Percentiles rank a stretch among this genome's conserved stretches.
These are phyloP conservation scores for Sparidentex hasta DNA, from an alignment of 2,797 vertebrate species.

Conservation along the genomic window DNA sequence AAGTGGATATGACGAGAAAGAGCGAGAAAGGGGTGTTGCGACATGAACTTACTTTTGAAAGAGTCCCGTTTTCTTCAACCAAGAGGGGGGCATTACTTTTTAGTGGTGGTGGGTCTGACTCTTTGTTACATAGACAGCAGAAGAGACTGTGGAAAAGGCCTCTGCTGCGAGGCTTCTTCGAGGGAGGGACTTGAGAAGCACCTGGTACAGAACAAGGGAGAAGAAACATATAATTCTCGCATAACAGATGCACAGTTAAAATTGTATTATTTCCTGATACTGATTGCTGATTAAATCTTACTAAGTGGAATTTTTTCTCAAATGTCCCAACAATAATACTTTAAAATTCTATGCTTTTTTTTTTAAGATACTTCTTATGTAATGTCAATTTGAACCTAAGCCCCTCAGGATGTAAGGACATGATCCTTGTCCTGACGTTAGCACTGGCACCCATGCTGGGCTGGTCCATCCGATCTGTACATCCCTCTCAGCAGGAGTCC, in stretches of 20 bases:
- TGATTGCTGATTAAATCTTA: neutral
- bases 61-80: conserved; percentile 90
- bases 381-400: neutral
- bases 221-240: conserved; percentile 1
- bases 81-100: conserved; percentile 88
- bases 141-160: conserved; percentile 88
- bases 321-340: neutral
- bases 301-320: neutral
- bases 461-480: conserved; percentile 28
- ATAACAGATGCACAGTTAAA: neutral
- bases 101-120: conserved; percentile 82
- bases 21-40: conserved; percentile 8
- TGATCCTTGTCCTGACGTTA: neutral
- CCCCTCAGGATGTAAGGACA: conserved; percentile 5
- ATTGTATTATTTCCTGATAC: neutral
- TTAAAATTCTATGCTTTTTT: neutral
- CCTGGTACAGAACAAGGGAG: conserved; percentile 71
- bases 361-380: no score
- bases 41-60: conserved; percentile 88
- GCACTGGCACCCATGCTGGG: neutral
- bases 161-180: conserved; percentile 87
- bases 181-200: conserved; percentile 74
- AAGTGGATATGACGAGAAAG: conserved; percentile 24
- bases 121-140: conserved; percentile 89
- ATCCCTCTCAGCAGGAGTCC: conserved; percentile 2